Evolutionary conservation across 2,888 invertebrate genomes (phyloP).

Genomic region (Myathropa florea): DNA sequence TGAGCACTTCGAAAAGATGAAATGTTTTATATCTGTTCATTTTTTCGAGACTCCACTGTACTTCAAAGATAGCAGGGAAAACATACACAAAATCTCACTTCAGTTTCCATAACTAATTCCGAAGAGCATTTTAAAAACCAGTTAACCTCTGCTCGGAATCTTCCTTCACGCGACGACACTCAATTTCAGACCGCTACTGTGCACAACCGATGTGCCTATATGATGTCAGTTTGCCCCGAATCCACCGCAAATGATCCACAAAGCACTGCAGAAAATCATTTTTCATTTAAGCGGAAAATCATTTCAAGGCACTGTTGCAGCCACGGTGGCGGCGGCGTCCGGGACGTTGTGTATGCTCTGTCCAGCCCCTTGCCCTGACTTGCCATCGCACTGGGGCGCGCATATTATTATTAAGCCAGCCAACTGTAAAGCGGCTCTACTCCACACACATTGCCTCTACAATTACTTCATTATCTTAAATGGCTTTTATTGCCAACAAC

Average conservation of each 20-base stretch:
- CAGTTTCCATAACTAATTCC: no score
- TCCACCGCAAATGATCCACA: conserved; percentile 61
- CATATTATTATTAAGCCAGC: conserved; percentile 65
- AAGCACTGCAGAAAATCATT: conserved; percentile 59
- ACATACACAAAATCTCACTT: no score
- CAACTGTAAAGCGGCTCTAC: conserved; percentile 48
- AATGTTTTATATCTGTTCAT: no score
- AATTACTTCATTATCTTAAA: conserved; percentile 71
- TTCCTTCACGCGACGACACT: no score
- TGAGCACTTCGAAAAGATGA: no score
- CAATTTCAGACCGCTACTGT: conserved; percentile 38
- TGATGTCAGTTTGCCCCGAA: conserved; percentile 24
- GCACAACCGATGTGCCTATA: conserved; percentile 23
- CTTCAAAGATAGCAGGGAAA: no score
- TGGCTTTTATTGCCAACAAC: conserved; percentile 69
- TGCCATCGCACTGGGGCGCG: conserved; percentile 4
- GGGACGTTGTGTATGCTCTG: no score
- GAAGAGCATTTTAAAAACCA: no score
- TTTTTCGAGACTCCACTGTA: no score
- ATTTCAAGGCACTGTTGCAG: conserved; percentile 52
- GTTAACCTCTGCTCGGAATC: no score
- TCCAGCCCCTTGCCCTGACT: no score
- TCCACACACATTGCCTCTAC: conserved; percentile 44
- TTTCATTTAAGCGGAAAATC: conserved; percentile 69
- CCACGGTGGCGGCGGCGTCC: conserved; percentile 3